A percentile compares a stretch with the other conserved stretches of the same genome.
These are phyloP conservation scores for cattle (Bos taurus) DNA, from an alignment of 2,113 vertebrate genomes.

Conservation along the genomic window ARS-UCD2.0 NC_037344.1:50642001-50642500, in stretches of 20 bases:
- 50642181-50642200: neutral
- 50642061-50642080: rapidly evolving
- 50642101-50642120: neutral
- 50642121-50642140: neutral
- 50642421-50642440: neutral
- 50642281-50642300: neutral
- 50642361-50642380: neutral
- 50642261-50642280: neutral
- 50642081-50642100: neutral
- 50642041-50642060: neutral
- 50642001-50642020: neutral
- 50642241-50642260: neutral
- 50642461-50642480: neutral
- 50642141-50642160: neutral
- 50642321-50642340: neutral
- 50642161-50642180: neutral
- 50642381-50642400: neutral
- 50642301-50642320: neutral
- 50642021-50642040: neutral
- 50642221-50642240: neutral
- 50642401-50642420: neutral
- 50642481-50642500: neutral
- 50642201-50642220: neutral
- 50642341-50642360: neutral
- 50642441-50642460: neutral